These are phyloP conservation scores for Drosophila murphyi DNA, from an alignment of 1,140 invertebrate species.

Conservation along the genomic window DNA sequence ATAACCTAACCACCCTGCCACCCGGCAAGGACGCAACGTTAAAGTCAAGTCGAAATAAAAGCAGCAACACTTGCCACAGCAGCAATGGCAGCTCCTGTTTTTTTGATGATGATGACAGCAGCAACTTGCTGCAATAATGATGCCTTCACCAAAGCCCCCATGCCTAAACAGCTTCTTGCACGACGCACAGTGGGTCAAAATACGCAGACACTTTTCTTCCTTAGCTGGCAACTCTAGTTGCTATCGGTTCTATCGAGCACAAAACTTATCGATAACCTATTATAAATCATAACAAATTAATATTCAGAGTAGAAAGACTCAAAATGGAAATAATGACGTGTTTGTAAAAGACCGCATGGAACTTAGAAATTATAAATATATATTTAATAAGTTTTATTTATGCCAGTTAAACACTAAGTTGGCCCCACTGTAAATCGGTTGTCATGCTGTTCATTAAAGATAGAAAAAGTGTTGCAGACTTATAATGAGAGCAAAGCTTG, in stretches of 20 bases:
- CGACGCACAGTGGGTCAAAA: constrained; percentile 9
- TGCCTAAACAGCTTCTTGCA: not conserved
- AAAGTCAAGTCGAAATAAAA: constrained; percentile 72
- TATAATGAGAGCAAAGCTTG: constrained; percentile 63
- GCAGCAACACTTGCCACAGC: constrained; percentile 65
- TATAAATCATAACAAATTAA: too few relatives aligned
- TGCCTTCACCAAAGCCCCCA: constrained; percentile 21
- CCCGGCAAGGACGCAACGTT: constrained; percentile 14
- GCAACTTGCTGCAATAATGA: constrained; percentile 63
- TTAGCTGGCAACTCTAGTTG: too few relatives aligned
- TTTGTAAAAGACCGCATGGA: too few relatives aligned
- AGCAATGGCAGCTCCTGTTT: constrained; percentile 53
- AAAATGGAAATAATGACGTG: too few relatives aligned
- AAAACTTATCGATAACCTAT: too few relatives aligned
- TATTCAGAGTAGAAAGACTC: too few relatives aligned
- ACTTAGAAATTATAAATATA: too few relatives aligned
- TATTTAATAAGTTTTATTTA: too few relatives aligned
- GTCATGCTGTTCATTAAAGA: constrained; percentile 53
- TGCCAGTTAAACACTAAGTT: too few relatives aligned
- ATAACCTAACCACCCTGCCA: constrained; percentile 7
- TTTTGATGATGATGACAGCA: constrained; percentile 65
- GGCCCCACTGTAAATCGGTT: constrained; percentile 21
- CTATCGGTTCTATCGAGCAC: too few relatives aligned
- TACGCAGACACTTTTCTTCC: too few relatives aligned
- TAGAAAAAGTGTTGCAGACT: constrained; percentile 63